A percentile compares a stretch with the other conserved stretches of the same genome.
These are phyloP conservation scores for Megalops atlanticus DNA, from an alignment of 2,113 vertebrate genomes.

Conservation along the genomic window DNA sequence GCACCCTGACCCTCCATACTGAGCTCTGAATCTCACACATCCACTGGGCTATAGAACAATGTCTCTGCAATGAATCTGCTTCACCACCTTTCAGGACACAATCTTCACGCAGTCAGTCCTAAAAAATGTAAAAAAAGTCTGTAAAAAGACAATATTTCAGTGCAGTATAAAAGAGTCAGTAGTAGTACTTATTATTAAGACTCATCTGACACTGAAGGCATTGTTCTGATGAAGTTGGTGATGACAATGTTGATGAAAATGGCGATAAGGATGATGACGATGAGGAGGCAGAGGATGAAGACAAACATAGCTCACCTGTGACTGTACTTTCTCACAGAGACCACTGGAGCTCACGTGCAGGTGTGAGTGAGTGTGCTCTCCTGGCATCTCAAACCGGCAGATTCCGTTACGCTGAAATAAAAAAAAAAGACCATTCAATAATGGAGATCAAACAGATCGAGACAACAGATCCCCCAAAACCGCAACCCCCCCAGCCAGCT, in stretches of 20 bases:
- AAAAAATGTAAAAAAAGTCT: too few species aligned
- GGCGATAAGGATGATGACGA: not conserved
- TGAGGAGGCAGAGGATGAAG: not conserved
- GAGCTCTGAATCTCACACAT: not conserved
- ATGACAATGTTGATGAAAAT: not conserved
- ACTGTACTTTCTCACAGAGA: constrained; percentile 35
- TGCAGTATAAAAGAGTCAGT: not conserved
- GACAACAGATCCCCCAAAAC: constrained; percentile 39
- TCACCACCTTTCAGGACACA: too few species aligned
- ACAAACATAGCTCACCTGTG: constrained; percentile 49
- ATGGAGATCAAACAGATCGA: constrained; percentile 30
- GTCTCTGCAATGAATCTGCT: not conserved
- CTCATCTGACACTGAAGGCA: not conserved
- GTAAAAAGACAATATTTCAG: not conserved
- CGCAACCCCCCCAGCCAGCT: constrained; percentile 20
- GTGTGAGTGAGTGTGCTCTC: constrained; percentile 17
- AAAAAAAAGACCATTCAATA: constrained; percentile 46
- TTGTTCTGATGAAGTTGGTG: not conserved
- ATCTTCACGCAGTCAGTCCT: too few species aligned
- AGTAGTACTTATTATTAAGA: not conserved
- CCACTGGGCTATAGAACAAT: not conserved
- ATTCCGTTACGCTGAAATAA: constrained; percentile 47
- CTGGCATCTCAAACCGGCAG: constrained; percentile 36
- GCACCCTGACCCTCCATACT: not conserved
- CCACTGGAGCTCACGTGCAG: constrained; percentile 36